These are phyloP conservation scores for Himalopsyche tibetana DNA, from an alignment of 2,888 invertebrate genomes.

Conservation along the genomic window DNA sequence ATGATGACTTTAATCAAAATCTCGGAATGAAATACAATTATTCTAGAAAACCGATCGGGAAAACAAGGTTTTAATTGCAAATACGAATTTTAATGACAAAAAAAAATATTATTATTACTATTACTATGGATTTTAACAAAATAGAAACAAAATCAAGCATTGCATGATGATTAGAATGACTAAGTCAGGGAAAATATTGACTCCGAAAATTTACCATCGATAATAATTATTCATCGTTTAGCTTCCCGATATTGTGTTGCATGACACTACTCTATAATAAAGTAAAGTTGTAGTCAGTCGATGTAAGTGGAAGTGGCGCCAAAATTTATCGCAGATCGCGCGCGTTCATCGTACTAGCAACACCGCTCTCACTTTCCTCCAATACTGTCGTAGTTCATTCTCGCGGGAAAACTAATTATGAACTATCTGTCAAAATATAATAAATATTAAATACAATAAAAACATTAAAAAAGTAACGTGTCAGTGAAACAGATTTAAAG, in stretches of 20 bases:
- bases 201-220: background rate
- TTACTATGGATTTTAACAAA: too few species aligned
- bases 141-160: background rate
- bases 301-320: constrained; percentile 30
- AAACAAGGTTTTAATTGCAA: too few species aligned
- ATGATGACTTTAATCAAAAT: too few species aligned
- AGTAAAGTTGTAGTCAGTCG: constrained; percentile 9
- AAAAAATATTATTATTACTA: too few species aligned
- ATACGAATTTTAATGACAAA: too few species aligned
- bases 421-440: constrained; percentile 7
- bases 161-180: background rate
- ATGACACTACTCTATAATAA: constrained; percentile 14
- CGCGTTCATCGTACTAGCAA: constrained; percentile 55
- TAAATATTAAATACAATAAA: background rate
- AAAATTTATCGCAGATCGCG: constrained; percentile 53
- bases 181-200: background rate
- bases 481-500: background rate
- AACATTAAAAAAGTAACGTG: background rate
- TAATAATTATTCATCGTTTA: constrained; percentile 17
- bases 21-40: too few species aligned
- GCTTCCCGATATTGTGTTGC: background rate
- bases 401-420: constrained; percentile 49
- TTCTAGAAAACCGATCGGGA: too few species aligned
- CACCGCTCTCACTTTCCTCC: constrained; percentile 58
- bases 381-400: constrained; percentile 3